These are phyloP conservation scores for Toxonevra muliebris DNA, from an alignment of 2,888 invertebrate species.

Conservation along the genomic window DNA sequence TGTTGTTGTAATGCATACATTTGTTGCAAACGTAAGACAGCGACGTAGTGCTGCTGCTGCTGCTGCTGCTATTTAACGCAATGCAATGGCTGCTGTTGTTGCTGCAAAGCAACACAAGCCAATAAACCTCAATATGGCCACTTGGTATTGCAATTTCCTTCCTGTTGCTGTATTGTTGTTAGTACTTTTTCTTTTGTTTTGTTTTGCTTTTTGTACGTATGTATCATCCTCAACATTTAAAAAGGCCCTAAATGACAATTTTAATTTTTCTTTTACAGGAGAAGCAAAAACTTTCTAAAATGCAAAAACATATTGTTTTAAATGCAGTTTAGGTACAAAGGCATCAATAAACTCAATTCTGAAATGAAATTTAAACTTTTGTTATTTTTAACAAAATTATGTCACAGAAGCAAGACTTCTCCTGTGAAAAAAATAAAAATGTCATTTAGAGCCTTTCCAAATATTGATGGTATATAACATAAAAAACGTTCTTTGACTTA, in stretches of 20 bases:
- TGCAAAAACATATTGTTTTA: no score
- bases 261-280: no score
- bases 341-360: no score
- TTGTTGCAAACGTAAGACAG: neutral
- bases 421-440: no score
- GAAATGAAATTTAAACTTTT: no score
- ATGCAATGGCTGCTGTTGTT: neutral
- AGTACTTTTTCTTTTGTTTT: constrained; percentile 3
- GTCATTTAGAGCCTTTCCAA: no score
- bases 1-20: neutral
- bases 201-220: neutral
- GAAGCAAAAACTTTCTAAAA: no score
- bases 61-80: neutral
- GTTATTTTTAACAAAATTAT: no score
- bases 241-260: no score
- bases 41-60: neutral
- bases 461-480: neutral
- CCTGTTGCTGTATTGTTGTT: constrained; percentile 6
- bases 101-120: neutral
- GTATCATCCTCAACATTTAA: no score
- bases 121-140: neutral
- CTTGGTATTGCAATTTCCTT: constrained; percentile 14
- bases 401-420: no score
- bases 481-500: neutral
- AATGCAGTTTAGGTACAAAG: no score